Conservation (phyloP, 2,888 invertebrate genomes). For the Netelia inedita region DNA sequence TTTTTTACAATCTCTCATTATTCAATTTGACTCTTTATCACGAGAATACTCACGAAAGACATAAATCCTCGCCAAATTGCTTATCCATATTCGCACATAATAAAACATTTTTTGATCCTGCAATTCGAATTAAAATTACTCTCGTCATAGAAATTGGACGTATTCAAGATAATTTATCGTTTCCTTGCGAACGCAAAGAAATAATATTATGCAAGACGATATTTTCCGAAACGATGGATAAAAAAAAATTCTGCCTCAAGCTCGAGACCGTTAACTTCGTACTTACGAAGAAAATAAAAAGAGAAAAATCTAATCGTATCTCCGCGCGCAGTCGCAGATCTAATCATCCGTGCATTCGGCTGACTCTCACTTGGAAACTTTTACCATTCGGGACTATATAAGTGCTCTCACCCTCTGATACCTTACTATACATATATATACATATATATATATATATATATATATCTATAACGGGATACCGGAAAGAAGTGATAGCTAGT, state of each 20-base stretch:
- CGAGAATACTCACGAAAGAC: too few species aligned
- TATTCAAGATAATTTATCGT: not conserved
- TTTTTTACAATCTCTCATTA: not conserved
- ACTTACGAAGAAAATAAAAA: constrained; percentile 13
- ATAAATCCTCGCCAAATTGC: too few species aligned
- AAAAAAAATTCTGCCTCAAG: constrained; percentile 3
- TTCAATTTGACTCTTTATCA: not conserved
- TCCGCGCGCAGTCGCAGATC: constrained; percentile 43
- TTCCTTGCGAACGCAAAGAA: constrained; percentile 29
- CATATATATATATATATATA: constrained; percentile 8
- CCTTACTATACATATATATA: not conserved
- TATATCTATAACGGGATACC: constrained; percentile 38
- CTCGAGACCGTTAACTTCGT: constrained; percentile 11
- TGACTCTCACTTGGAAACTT: constrained; percentile 66
- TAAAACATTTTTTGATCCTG: not conserved
- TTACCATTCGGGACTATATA: constrained; percentile 50
- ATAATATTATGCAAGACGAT: constrained; percentile 1
- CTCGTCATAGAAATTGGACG: not conserved
- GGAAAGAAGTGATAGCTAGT: constrained; percentile 62
- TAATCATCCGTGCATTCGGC: constrained; percentile 58
- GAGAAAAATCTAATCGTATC: not conserved
- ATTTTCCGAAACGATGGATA: not conserved
- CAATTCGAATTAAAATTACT: not conserved
- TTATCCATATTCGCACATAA: too few species aligned
- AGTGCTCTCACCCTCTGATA: constrained; percentile 35